phyloP scores from a whole-genome alignment of 2,113 vertebrate species.

The Chamaea fasciata region DNA sequence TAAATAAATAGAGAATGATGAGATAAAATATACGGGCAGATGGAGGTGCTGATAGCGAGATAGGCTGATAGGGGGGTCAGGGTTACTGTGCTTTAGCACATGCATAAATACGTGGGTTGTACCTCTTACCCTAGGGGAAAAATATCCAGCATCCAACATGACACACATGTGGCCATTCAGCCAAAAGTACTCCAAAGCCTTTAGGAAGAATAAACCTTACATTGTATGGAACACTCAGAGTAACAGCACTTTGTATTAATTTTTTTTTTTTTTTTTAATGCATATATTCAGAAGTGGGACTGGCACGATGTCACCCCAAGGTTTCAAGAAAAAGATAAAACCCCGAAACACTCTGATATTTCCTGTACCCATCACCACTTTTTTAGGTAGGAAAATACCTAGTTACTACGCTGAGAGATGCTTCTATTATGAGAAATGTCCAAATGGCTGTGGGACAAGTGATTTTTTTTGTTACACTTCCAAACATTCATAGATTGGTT shows the following conservation, averaged over 20 bases:
- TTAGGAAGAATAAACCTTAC: not conserved
- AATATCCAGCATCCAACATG: conserved; percentile 25
- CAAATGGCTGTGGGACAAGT: accelerated
- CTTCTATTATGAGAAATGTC: not conserved
- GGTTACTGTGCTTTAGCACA: conserved; percentile 23
- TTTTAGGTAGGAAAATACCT: not conserved
- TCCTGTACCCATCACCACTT: accelerated
- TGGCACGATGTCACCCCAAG: not conserved
- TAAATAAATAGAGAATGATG: conserved; percentile 53
- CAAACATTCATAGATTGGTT: not conserved
- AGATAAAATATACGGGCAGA: conserved; percentile 50
- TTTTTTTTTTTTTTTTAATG: too few relatives aligned
- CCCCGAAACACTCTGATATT: accelerated
- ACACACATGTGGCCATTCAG: not conserved
- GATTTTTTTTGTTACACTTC: not conserved
- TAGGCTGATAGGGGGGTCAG: conserved; percentile 46
- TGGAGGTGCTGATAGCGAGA: conserved; percentile 39
- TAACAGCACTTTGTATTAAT: not conserved
- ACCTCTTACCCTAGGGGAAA: conserved; percentile 20
- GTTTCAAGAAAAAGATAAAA: not conserved
- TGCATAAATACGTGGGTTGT: conserved; percentile 37
- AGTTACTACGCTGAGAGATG: not conserved
- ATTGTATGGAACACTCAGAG: not conserved
- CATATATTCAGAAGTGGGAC: not conserved
- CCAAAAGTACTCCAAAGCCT: not conserved